Base-by-base conservation (phyloP, 1,140 invertebrate genomes). In the Ceratitis capitata region DNA sequence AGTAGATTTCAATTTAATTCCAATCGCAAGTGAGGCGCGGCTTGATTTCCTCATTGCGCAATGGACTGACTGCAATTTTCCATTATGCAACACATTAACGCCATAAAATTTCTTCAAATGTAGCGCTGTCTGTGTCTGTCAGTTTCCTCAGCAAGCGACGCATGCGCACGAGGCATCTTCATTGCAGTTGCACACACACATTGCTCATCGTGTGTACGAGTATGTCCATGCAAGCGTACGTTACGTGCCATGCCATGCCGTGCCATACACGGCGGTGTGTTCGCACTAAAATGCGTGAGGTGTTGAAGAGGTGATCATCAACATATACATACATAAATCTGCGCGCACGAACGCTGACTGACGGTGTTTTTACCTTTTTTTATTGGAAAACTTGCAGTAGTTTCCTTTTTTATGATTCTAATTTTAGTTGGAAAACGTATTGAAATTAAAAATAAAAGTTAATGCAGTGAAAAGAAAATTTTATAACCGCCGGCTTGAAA, bases 51-150 rank as follows among this genome's bases (percentile, higher is more conserved):
- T 39, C 14, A 19, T 69, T 69, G 35, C 69, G n/a, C n/a, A n/a
- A n/a, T n/a, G n/a, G 23, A 23, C 6, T 45, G 69, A 23, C 1
- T 78, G 39, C 39, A 19, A n/a, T 78, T 78, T 78, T 78, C 45
- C 45, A 78, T 78, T 78, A 78, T 78, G 69, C 69, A 78, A 78
- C 69, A 78, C 69, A 78, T 78, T 35, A 69, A 23, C n/a, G 29
- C 58, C 29, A 64, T 39, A 26, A n/a, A 35, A 74, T 12, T 49
- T 7, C 47, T 49, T 49, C 47, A 14, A 49, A 14, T 49, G 14
- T 3, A 7, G 58, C 58, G 32, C 32, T 64, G 26, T 26, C 58
- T 64, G 32, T 64, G 23, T 9, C 9, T 5, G n/a, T 32, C 29
- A 35, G 6, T 56, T 56, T 23, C n/a, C 23, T n/a, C 23, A n/a